A percentile compares a stretch with the other conserved stretches of the same genome.
Evolutionary conservation across 2,113 vertebrate genomes (phyloP).

Genomic region (Cyprinodon variegatus): DNA sequence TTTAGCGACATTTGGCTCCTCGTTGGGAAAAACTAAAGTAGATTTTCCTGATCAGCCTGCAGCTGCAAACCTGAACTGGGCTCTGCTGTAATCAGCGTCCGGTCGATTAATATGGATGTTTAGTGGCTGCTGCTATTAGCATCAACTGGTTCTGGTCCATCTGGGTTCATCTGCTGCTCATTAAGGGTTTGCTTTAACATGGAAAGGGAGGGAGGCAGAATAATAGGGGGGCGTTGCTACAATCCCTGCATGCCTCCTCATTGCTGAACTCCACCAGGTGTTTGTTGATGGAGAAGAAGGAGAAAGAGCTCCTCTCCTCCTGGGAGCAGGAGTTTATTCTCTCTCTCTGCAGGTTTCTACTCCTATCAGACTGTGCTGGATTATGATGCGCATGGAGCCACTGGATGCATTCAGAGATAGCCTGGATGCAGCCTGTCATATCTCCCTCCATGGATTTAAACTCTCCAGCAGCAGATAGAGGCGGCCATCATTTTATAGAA

Average conservation of each 20-base stretch:
- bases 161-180: constrained; percentile 23
- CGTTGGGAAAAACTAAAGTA: too few species aligned
- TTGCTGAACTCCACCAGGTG: neutral
- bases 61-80: neutral
- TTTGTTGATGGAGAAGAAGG: constrained; percentile 5
- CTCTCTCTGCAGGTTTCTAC: constrained; percentile 19
- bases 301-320: neutral
- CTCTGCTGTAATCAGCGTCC: neutral
- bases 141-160: constrained; percentile 22
- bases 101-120: constrained; percentile 35
- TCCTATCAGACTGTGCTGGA: constrained; percentile 38
- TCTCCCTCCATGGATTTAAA: constrained; percentile 54
- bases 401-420: constrained; percentile 55
- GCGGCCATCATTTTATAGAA: constrained; percentile 24
- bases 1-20: too few species aligned
- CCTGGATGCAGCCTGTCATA: constrained; percentile 61
- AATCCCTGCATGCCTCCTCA: constrained; percentile 26
- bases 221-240: constrained; percentile 16
- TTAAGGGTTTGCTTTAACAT: constrained; percentile 31
- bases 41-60: too few species aligned
- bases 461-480: constrained; percentile 47
- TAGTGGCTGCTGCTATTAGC: constrained; percentile 41
- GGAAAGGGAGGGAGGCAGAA: constrained; percentile 29
- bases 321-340: neutral
- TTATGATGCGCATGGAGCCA: constrained; percentile 52